phyloP scores from a whole-genome alignment of 2,797 vertebrate genomes.

The Rhynchonycteris naso region DNA sequence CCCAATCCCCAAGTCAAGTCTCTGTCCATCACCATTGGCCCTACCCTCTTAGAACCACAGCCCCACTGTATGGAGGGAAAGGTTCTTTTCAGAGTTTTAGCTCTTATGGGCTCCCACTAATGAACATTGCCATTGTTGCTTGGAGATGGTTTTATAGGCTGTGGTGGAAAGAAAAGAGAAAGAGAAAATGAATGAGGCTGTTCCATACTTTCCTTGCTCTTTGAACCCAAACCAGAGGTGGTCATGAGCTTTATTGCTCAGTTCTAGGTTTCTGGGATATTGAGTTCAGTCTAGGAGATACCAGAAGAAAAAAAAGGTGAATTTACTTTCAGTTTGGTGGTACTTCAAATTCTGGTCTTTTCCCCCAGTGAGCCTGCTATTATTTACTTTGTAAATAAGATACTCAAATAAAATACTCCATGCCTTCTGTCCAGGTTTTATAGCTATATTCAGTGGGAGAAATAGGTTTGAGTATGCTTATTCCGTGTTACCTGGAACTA shows the following conservation, averaged over 20 bases:
- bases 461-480: conserved; percentile 17
- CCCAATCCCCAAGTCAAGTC: too few relatives aligned
- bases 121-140: neutral
- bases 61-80: neutral
- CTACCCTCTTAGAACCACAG: neutral
- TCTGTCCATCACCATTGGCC: neutral
- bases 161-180: neutral
- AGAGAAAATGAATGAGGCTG: neutral
- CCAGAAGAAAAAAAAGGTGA: neutral
- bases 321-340: neutral
- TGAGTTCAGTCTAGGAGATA: neutral
- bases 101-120: neutral
- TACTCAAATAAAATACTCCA: neutral
- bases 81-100: neutral
- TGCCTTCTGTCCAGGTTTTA: conserved; percentile 17
- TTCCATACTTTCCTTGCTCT: neutral
- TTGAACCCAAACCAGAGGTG: neutral
- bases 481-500: conserved; percentile 15
- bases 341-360: neutral
- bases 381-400: conserved; percentile 10
- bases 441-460: neutral
- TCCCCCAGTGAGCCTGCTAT: neutral
- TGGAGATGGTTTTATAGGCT: neutral
- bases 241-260: neutral
- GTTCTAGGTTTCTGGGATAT: neutral